Base-by-base conservation (phyloP, 2,113 vertebrate genomes). In the Cyanoderma ruficeps region DNA sequence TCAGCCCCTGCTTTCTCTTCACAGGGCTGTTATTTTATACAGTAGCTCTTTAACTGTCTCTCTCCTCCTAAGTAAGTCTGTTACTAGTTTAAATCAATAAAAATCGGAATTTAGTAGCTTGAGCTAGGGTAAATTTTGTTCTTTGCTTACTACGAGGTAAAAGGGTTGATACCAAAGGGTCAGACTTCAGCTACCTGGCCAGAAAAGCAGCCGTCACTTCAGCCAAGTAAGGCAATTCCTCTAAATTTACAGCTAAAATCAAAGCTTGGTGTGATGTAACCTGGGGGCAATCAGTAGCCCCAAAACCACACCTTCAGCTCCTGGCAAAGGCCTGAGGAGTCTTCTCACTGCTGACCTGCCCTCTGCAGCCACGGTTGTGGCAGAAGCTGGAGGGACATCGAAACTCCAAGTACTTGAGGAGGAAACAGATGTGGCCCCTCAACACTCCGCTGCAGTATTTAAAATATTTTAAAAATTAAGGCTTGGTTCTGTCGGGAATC, bases 381-480 rank as follows among this genome's bases (percentile, higher is more conserved):
- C 30, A 68, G 55, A 68, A 81, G 60, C 35, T 11, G 3, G 14
- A 63, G 42, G 39, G 41, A 60, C 9, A 15, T 20, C 0, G 1
- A 93, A 97, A 93, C 76, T 57, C 44, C 0, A 3, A 3, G 22
- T 17, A 35, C 74, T 61, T 6, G 5, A 89, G 42, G 35, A 79
- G 22, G 47, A 83, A 94, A 90, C 47, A 59, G 47, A 11, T 41
- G 59, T 37, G 85, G 86, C 76, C 33, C 59, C 61, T 91, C 85
- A 83, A 90, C 30, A 46, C 41, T 96, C 57, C 76, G 67, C 35
- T 81, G 61, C 56, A 92, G 85, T 55, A 90, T 96, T 93, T 87
- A 31, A 95, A 95, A 17, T 95, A 96, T 94, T 84, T 90, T 81
- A 95, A 92, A 94, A 93, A 97, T 95, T 79, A 95, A 86, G 92